Evolutionary conservation across 2,113 vertebrate genomes (phyloP), one percentile per base, ranked within the genome.

Genomic region (Syngnathus floridae): DNA sequence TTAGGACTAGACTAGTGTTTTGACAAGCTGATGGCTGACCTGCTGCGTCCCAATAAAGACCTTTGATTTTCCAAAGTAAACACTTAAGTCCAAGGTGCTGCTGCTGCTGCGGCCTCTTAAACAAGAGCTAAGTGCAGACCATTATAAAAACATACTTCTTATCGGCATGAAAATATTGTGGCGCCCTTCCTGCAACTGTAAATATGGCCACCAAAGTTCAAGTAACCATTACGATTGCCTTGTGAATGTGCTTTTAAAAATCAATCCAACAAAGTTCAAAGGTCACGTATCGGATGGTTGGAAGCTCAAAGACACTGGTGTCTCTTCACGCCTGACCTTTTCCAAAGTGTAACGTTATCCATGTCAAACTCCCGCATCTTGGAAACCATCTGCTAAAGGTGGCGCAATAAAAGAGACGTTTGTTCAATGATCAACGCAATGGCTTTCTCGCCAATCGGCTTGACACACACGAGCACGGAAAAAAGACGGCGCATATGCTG

Each of bases 371-470:
- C 71, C 62, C 71, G 80, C 85, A 86, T 86, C 85, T 81, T 90
- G 85, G 86, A 88, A 84, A 88, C 88, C 89, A 90, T 90, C 88
- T 90, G 88, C 75, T 83, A 55, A 78, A 87, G 75, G 80, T 79
- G 75, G 76, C 77, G 54, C 54, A 43, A 22, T 74, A 79, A 72
- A 72, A 65, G 51, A 13, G 38, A 65, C 61, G 58, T 64, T 65
- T 65, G 73, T 65, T 69, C 9, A 35, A 78, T 66, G 71, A 62
- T 74, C 66, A 54, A 0, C 62, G 80, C 64, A 55, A 79, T 79
- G 66, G 81, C 80, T 74, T 81, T 60, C 61, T 7, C 35, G 71
- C 66, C 67, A 71, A 75, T 21, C 77, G 57, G 62, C 56, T 62
- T 49, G 37, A 60, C 58, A 79, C 65, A 72, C 69, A 71, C 58